Base-by-base conservation (phyloP, 2,113 vertebrate genomes). In the Acrocephalus arundinaceus region DNA sequence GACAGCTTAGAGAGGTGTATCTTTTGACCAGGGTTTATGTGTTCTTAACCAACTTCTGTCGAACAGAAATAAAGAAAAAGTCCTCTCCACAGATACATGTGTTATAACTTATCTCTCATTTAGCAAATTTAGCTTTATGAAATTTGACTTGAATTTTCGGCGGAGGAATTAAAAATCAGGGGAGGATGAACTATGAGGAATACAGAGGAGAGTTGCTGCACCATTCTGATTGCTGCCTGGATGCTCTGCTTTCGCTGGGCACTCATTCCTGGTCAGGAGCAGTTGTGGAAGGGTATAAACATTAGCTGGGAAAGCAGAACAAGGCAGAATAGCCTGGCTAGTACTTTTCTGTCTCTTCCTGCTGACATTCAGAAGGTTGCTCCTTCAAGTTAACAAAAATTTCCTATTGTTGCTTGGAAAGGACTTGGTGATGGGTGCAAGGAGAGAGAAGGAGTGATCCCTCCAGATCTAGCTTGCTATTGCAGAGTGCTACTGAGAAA, bases 181-280 rank as follows among this genome's bases (percentile, higher is more conserved):
- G 55, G 68, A 67, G 52, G 24, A 59, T 51, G 85, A 84, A 54
- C 61, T 63, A 10, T 87, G 49, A 84, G 59, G 73, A 93, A 72
- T 54, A 37, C 28, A 33, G 73, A 84, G 82, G 31, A 92, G 80
- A 90, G 54, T 72, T 28, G 23, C 49, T 68, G 39, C 21, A 28
- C 62, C 8, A 1, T 89, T 87, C n/a, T 4, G 13, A 70, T 67
- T 30, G 3, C n/a, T 77, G 52, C 45, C 30, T 11, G n/a, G 25
- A 11, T 16, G 7, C 11, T 10, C 21, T 25, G 33, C 13, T 23
- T n/a, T 51, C 13, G 6, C 31, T 37, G 31, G 28, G 28, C 41
- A 57, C n/a, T 91, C 54, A 14, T 43, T 91, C 19, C 55, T 90
- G 85, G 59, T 94, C 72, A 91, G 77, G 70, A 96, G 45, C 67